Percentiles rank a stretch among this genome's conserved stretches.
Conservation (phyloP, 2,797 vertebrate species). For the Myiothlypis coronata region DNA sequence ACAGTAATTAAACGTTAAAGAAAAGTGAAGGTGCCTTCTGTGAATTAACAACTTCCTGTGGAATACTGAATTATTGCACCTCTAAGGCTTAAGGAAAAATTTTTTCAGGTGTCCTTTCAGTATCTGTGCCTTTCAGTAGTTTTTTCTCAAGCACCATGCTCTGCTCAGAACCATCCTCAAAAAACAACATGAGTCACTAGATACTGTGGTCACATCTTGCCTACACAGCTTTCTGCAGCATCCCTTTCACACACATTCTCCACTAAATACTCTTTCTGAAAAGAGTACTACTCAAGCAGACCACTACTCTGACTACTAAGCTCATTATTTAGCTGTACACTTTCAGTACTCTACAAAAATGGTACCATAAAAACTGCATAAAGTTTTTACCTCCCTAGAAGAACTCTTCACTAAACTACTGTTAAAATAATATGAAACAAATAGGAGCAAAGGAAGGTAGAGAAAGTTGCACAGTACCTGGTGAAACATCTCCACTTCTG, state of each 20-base stretch:
- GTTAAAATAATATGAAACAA: neutral
- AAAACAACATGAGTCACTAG: accelerated
- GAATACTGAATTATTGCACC: neutral
- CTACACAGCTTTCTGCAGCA: neutral
- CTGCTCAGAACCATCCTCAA: neutral
- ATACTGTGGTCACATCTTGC: accelerated
- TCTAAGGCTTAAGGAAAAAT: neutral
- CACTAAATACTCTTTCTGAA: neutral
- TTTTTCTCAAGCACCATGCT: neutral
- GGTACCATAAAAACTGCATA: neutral
- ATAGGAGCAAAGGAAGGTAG: neutral
- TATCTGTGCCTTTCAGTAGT: neutral
- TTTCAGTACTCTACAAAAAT: neutral
- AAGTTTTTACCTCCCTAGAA: neutral
- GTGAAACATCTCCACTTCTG: slow-evolving; percentile 78
- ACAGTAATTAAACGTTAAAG: neutral
- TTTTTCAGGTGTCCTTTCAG: neutral
- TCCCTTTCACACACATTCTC: neutral
- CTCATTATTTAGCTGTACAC: neutral
- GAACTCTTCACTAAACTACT: neutral
- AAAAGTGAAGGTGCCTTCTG: neutral
- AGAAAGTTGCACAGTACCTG: slow-evolving; percentile 77
- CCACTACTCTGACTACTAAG: neutral
- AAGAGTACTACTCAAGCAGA: neutral
- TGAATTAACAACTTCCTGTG: neutral